phyloP scores from a whole-genome alignment of 2,797 vertebrate genomes.

The Loris lydekkerianus region DNA sequence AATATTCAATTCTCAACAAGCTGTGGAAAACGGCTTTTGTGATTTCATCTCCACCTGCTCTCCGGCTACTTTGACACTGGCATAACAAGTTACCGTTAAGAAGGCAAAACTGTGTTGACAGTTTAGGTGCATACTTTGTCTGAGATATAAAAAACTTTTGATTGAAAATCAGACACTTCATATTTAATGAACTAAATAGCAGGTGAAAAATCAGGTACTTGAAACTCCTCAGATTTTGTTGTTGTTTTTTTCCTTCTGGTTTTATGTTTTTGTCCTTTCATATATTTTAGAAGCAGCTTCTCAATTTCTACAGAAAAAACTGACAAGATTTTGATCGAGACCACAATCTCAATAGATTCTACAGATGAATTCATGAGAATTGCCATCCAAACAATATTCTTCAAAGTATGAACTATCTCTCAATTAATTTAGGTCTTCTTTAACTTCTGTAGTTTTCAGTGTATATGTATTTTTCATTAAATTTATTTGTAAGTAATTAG shows the following conservation, averaged over 20 bases:
- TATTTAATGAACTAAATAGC: background rate
- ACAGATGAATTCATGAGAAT: background rate
- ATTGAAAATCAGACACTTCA: too few species aligned
- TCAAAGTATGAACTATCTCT: background rate
- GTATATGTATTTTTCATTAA: background rate
- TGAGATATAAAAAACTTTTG: too few species aligned
- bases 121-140: too few species aligned
- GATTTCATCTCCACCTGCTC: too few species aligned
- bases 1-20: too few species aligned
- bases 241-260: background rate
- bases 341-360: background rate
- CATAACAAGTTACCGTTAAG: too few species aligned
- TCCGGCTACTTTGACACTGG: too few species aligned
- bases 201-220: background rate
- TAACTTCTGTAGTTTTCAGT: background rate
- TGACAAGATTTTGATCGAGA: background rate
- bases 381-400: background rate
- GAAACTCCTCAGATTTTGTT: background rate
- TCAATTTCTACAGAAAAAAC: background rate
- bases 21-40: too few species aligned
- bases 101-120: too few species aligned
- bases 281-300: background rate
- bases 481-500: slow-evolving; percentile 22
- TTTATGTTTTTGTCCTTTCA: slow-evolving; percentile 11
- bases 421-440: background rate